These are phyloP conservation scores for Andrena hattorfiana DNA, from an alignment of 2,888 invertebrate genomes.

Conservation along the genomic window DNA sequence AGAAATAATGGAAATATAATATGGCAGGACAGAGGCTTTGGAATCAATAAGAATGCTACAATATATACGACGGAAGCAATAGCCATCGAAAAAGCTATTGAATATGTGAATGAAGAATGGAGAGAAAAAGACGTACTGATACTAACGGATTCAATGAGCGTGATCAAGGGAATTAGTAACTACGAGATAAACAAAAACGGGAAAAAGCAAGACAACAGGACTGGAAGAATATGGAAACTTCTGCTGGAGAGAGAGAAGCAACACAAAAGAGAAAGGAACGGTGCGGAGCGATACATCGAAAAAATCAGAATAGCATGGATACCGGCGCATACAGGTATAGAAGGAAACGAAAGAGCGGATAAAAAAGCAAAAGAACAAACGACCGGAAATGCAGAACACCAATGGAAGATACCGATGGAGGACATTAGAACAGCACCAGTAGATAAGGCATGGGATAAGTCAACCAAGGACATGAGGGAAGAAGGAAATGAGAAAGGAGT, in stretches of 20 bases:
- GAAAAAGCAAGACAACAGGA: background rate
- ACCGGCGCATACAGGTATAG: background rate
- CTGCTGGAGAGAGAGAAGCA: background rate
- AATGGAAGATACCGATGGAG: background rate
- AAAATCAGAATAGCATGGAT: background rate
- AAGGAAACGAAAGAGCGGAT: background rate
- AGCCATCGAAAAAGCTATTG: background rate
- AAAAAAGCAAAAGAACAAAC: background rate
- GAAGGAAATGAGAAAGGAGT: background rate
- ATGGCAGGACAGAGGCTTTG: background rate
- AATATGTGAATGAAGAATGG: background rate
- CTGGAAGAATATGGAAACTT: background rate
- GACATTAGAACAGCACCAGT: background rate
- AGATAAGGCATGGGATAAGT: background rate
- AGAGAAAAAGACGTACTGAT: background rate
- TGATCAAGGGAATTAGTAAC: background rate
- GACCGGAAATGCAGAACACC: background rate
- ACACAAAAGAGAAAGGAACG: too few species aligned
- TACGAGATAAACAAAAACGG: background rate
- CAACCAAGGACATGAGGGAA: background rate
- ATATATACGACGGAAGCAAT: conserved; percentile 1
- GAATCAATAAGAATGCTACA: background rate
- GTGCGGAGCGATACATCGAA: background rate
- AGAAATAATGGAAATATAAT: too few species aligned
- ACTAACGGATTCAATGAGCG: background rate